Conservation (phyloP, 1,140 invertebrate species). For the Euura lappo region DNA sequence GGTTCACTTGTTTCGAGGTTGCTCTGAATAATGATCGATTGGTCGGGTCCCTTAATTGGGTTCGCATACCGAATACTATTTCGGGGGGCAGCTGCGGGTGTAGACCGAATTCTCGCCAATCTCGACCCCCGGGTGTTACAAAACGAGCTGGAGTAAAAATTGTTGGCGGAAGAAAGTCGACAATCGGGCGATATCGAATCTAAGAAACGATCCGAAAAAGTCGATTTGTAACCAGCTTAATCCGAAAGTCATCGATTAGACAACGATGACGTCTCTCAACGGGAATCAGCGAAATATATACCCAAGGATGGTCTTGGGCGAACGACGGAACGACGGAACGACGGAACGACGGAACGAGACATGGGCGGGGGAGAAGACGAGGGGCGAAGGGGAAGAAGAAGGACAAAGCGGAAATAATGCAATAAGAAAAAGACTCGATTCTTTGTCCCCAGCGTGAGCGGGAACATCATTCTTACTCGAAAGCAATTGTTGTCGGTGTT, state of each 20-base stretch:
- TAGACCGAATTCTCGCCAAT: too few species aligned
- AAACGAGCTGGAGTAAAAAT: too few species aligned
- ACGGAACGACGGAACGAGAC: constrained; percentile 12
- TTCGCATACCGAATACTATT: too few species aligned
- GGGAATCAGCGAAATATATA: not conserved
- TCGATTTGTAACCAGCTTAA: constrained; percentile 21
- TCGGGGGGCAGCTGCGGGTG: too few species aligned
- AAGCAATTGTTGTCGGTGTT: not conserved
- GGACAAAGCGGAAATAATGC: constrained; percentile 15
- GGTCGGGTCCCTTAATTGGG: too few species aligned
- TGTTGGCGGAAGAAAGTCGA: not conserved
- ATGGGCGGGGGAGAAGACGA: constrained; percentile 5
- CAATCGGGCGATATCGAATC: not conserved
- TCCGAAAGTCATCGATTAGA: constrained; percentile 21
- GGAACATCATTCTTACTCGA: constrained; percentile 6
- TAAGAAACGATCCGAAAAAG: constrained; percentile 3
- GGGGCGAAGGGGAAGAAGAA: constrained; percentile 9
- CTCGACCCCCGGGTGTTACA: too few species aligned
- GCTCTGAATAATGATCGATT: too few species aligned
- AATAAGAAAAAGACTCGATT: constrained; percentile 10
- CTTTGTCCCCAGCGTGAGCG: constrained; percentile 12
- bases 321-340: not conserved
- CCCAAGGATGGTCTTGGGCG: too few species aligned
- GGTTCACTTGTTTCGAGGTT: too few species aligned
- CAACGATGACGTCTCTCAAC: constrained; percentile 15